These are phyloP conservation scores for Diarsia brunnea DNA, from an alignment of 2,888 invertebrate species.

Conservation along the genomic window DNA sequence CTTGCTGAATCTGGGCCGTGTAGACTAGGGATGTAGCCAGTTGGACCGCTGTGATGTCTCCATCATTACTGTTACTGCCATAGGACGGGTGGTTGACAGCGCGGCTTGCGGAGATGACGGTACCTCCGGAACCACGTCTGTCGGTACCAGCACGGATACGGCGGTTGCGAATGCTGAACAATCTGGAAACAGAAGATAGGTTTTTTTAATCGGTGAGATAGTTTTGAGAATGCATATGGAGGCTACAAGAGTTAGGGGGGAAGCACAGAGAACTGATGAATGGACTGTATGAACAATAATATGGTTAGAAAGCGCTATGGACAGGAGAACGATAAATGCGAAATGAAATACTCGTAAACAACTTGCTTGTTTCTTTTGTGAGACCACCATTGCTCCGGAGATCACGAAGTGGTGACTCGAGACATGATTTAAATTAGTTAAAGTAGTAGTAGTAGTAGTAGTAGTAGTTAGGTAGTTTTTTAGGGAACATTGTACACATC, in stretches of 20 bases:
- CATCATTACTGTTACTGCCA: conserved; percentile 58
- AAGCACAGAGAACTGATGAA: not conserved
- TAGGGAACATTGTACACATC: no score
- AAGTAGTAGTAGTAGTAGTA: no score
- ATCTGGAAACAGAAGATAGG: conserved; percentile 23
- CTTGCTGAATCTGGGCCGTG: conserved; percentile 46
- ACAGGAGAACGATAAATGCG: no score
- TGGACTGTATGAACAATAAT: no score
- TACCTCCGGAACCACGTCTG: conserved; percentile 68
- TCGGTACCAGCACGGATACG: conserved; percentile 73
- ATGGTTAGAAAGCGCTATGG: no score
- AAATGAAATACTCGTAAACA: no score
- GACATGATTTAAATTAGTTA: no score
- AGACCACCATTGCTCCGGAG: no score
- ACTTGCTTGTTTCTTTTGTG: no score
- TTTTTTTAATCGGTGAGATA: not conserved
- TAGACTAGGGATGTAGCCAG: conserved; percentile 58
- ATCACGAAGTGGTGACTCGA: no score
- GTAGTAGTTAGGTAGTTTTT: no score
- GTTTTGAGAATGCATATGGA: not conserved
- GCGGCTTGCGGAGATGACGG: conserved; percentile 44
- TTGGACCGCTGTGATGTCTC: conserved; percentile 70
- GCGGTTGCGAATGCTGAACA: conserved; percentile 50
- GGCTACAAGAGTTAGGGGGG: not conserved
- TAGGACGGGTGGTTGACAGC: conserved; percentile 71